A percentile compares a stretch with the other conserved stretches of the same genome.
These are phyloP conservation scores for Protomyctophum bolini DNA, from an alignment of 2,113 vertebrate species.

Conservation along the genomic window DNA sequence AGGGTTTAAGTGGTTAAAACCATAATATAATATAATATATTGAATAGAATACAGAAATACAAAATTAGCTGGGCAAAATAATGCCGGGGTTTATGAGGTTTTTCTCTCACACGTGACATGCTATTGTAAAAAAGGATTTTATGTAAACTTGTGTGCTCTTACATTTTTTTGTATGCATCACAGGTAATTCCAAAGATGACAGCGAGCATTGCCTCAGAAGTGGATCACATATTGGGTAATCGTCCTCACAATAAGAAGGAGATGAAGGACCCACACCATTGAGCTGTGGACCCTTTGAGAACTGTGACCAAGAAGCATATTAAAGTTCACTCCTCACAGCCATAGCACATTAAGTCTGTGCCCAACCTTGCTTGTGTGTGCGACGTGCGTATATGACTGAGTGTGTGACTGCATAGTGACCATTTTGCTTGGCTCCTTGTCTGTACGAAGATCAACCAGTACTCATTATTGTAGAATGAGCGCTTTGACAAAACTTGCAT, in stretches of 20 bases:
- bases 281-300: constrained; percentile 42
- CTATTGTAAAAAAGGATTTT: too few relatives aligned
- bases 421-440: constrained; percentile 61
- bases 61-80: too few relatives aligned
- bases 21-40: too few relatives aligned
- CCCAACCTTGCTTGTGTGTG: constrained; percentile 51
- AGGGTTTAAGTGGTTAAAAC: too few relatives aligned
- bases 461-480: constrained; percentile 57
- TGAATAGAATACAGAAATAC: too few relatives aligned
- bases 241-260: constrained; percentile 94
- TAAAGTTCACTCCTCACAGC: constrained; percentile 66
- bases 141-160: background rate
- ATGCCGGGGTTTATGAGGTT: too few relatives aligned
- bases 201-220: constrained; percentile 88
- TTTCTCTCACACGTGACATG: too few relatives aligned
- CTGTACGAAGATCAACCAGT: constrained; percentile 50
- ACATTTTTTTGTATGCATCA: constrained; percentile 13
- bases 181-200: constrained; percentile 99
- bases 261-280: constrained; percentile 90
- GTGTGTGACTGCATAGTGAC: constrained; percentile 49
- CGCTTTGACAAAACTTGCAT: constrained; percentile 68
- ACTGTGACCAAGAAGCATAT: constrained; percentile 58
- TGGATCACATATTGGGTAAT: constrained; percentile 93
- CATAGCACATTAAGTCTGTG: constrained; percentile 62
- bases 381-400: constrained; percentile 36